Evolutionary conservation across 2,888 invertebrate species (phyloP).

Genomic region (Colostygia pectinataria): DNA sequence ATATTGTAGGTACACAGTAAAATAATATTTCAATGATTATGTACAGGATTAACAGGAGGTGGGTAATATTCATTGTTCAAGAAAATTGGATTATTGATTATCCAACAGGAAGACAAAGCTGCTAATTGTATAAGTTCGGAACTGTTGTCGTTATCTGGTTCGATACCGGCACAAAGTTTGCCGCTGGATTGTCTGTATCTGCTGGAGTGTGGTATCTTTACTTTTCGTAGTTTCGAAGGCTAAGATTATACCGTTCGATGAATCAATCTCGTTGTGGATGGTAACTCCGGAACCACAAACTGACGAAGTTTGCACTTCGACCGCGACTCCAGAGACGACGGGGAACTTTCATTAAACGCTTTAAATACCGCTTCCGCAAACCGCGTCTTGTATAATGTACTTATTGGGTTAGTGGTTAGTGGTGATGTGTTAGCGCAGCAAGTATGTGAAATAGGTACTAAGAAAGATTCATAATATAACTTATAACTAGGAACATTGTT

Average conservation of each 20-base stretch:
- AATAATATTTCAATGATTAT: too few species aligned
- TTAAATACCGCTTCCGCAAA: constrained; percentile 3
- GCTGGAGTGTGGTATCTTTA: background rate
- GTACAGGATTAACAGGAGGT: too few species aligned
- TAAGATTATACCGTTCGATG: constrained; percentile 15
- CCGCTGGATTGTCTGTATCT: background rate
- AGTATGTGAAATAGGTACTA: too few species aligned
- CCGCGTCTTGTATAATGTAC: background rate
- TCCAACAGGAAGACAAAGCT: background rate
- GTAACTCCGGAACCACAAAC: constrained; percentile 10
- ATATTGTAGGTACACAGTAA: too few species aligned
- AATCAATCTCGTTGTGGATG: constrained; percentile 1
- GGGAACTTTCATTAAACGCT: constrained; percentile 17
- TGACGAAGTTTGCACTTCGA: constrained; percentile 18
- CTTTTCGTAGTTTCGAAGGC: constrained; percentile 1
- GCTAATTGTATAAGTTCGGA: constrained; percentile 2
- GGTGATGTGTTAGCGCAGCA: background rate
- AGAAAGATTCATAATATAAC: too few species aligned
- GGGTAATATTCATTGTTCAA: too few species aligned
- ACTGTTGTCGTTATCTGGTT: constrained; percentile 1
- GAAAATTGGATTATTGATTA: background rate
- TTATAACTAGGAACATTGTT: too few species aligned
- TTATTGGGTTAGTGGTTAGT: background rate
- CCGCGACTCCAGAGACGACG: constrained; percentile 9
- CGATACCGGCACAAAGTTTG: background rate